Base-by-base conservation (phyloP, 2,888 invertebrate genomes). In the Hymenopus coronatus region DNA sequence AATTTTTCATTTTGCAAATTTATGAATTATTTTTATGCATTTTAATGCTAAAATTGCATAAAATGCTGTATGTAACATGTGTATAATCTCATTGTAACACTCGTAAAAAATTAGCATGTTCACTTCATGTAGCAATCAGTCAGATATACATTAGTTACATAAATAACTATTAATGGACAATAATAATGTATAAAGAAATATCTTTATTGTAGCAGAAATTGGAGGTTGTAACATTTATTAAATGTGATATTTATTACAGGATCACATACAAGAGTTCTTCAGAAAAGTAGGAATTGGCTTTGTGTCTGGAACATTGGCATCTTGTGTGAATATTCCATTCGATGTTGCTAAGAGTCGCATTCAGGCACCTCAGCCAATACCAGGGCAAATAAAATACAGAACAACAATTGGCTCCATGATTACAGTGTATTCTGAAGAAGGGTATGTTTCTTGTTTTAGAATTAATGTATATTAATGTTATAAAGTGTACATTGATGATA, bases 281-380 rank as follows among this genome's bases (percentile, higher is more conserved):
- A 94, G 96, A 81, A 97, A 97, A 94, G 95, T 98, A 82, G 94
- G 95, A 0, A 96, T 98, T 91, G 98, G 98, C 82, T 98, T 99
- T 92, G 94, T 95, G 15, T 97, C 98, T 20, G 99, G 98, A 3
- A 97, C 97, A 0, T 93, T 98, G 81, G 98, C 97, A 14, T 98
- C 98, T 8, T 96, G 96, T 91, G 94, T 97, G 85, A 99, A 99
- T 93, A 98, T 98, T 93, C 99, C 99, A 9, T 98, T 98, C 93
- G 99, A 99, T 93, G 99, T 99, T 46, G 99, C 98, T 33, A 99
- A 99, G 93, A 98, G 98, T 91, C 95, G 99, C 88, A 99, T 99
- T 91, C 99, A 99, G 93, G 98, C 98, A 0, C 98, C 98, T 1
- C 98, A 98, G 93, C 97, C 97, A 1, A 93, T 94, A 2, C 93